Conservation (phyloP, 2,888 invertebrate genomes). For the Cheilosia grossa region DNA sequence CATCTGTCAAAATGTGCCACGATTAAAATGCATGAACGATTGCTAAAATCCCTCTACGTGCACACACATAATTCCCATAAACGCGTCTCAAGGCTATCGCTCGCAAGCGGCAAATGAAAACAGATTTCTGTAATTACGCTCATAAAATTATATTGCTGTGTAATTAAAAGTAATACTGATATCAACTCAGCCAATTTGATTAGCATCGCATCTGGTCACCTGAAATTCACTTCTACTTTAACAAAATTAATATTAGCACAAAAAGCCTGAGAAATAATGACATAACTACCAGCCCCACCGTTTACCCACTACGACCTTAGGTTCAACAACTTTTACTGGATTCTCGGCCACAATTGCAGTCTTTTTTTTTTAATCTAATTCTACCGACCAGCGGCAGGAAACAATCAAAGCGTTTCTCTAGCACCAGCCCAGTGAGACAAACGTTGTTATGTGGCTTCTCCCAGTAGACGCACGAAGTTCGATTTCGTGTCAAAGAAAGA, state of each 20-base stretch:
- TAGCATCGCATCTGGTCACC: constrained; percentile 20
- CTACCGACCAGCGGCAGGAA: constrained; percentile 51
- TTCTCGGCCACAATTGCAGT: constrained; percentile 6
- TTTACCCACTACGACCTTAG: constrained; percentile 25
- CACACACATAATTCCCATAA: constrained; percentile 3
- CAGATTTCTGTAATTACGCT: constrained; percentile 5
- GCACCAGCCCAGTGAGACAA: constrained; percentile 48
- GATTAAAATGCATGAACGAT: not conserved
- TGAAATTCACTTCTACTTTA: constrained; percentile 10
- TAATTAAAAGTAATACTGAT: constrained; percentile 4
- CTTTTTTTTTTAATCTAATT: constrained; percentile 3
- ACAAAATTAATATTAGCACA: constrained; percentile 28
- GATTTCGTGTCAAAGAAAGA: constrained; percentile 46
- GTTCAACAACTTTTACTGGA: constrained; percentile 70
- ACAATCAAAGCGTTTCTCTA: constrained; percentile 23
- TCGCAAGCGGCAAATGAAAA: not conserved
- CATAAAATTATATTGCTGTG: constrained; percentile 11
- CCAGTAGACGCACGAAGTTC: not conserved
- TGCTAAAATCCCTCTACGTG: not conserved
- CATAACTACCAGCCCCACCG: constrained; percentile 10
- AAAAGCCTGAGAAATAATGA: constrained; percentile 57
- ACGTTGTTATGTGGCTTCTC: constrained; percentile 24
- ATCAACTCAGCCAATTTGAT: not conserved
- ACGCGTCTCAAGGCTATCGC: constrained; percentile 16
- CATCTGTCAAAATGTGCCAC: not conserved